phyloP scores from a whole-genome alignment of 2,888 invertebrate species.

The Glaucopsyche alexis region DNA sequence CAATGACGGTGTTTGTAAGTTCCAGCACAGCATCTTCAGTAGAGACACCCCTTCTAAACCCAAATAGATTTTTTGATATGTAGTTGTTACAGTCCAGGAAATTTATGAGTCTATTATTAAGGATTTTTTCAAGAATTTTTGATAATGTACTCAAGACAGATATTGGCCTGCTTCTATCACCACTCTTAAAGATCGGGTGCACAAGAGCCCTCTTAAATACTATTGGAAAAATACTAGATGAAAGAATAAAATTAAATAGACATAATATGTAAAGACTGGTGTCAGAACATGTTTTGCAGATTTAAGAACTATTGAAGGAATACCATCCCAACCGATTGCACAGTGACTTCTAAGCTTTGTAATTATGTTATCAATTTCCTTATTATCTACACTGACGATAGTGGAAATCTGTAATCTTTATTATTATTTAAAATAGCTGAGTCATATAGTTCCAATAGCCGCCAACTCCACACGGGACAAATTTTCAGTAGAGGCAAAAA shows the following conservation, averaged over 20 bases:
- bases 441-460: conserved; percentile 25
- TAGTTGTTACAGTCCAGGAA: conserved; percentile 17
- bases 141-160: conserved; percentile 32
- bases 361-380: too few species aligned
- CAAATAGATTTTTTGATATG: background rate
- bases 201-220: conserved; percentile 34
- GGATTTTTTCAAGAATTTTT: conserved; percentile 31
- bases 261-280: conserved; percentile 28
- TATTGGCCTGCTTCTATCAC: conserved; percentile 32
- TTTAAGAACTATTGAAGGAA: conserved; percentile 33
- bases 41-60: background rate
- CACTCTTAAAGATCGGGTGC: conserved; percentile 33
- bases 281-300: conserved; percentile 23
- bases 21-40: conserved; percentile 12
- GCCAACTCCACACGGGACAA: too few species aligned
- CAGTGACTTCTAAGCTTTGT: conserved; percentile 26
- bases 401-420: too few species aligned
- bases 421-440: too few species aligned
- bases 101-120: conserved; percentile 27
- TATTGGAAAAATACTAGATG: conserved; percentile 31
- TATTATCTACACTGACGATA: too few species aligned
- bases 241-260: conserved; percentile 32
- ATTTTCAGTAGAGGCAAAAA: conserved; percentile 23
- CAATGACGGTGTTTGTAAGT: background rate
- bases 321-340: conserved; percentile 34